Conservation (phyloP, 2,113 vertebrate species). For the Felis catus region DNA sequence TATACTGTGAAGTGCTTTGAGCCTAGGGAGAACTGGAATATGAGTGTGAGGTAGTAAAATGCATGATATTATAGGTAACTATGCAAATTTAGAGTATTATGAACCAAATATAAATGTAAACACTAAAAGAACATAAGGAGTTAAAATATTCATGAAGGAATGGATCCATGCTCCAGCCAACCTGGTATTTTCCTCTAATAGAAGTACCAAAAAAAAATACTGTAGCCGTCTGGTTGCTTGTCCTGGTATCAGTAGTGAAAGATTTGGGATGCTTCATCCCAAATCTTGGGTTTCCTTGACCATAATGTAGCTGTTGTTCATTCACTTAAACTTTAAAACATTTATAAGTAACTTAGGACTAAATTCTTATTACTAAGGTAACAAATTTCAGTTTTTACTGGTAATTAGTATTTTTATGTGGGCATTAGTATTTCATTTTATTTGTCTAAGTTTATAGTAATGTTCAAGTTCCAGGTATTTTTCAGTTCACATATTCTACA, state of each 20-base stretch:
- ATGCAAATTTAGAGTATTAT: background rate
- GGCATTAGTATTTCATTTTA: constrained; percentile 24
- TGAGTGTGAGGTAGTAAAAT: background rate
- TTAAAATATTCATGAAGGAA: background rate
- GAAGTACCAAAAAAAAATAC: background rate
- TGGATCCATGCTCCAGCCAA: background rate
- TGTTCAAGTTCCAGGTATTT: background rate
- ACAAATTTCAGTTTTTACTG: background rate
- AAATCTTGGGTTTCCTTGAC: background rate
- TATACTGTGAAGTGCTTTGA: background rate
- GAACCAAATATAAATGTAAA: background rate
- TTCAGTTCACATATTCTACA: background rate
- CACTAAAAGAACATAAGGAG: background rate
- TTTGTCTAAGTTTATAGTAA: background rate
- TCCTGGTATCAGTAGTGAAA: background rate
- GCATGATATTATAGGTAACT: background rate
- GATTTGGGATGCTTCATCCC: background rate
- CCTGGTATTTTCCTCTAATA: background rate
- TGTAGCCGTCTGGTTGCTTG: background rate
- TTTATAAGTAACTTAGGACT: background rate
- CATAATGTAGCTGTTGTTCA: background rate
- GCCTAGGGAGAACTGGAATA: background rate
- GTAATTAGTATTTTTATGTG: background rate
- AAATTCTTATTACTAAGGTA: background rate
- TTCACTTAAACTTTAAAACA: constrained; percentile 22